phyloP scores from a whole-genome alignment of 2,797 vertebrate species.

The Limosa lapponica region DNA sequence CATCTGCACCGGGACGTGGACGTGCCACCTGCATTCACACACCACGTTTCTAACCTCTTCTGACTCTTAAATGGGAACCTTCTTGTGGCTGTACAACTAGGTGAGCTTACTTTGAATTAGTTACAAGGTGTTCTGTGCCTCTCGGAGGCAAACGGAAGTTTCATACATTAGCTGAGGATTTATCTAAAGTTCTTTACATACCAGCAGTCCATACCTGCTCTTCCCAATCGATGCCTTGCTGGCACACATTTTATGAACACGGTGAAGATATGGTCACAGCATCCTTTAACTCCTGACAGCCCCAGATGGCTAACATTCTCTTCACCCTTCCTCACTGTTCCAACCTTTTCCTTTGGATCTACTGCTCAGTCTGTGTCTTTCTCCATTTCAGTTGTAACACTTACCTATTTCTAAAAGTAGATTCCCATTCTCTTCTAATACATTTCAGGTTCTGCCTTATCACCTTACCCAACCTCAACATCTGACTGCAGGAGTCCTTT shows the following conservation, averaged over 20 bases:
- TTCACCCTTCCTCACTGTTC: not conserved
- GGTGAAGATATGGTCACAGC: not conserved
- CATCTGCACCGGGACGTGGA: not conserved
- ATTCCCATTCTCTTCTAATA: not conserved
- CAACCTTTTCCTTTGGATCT: not conserved
- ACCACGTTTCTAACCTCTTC: not conserved
- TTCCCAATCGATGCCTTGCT: not conserved
- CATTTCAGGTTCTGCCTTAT: not conserved
- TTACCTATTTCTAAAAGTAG: not conserved
- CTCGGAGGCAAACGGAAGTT: not conserved
- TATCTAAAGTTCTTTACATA: not conserved
- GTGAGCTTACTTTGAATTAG: not conserved
- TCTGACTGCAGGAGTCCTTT: not conserved
- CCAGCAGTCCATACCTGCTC: not conserved
- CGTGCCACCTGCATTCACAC: not conserved
- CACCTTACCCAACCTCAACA: not conserved
- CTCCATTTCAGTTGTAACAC: not conserved
- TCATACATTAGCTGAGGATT: not conserved
- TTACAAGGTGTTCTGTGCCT: not conserved
- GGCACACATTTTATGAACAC: not conserved
- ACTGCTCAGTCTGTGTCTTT: not conserved
- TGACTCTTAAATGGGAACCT: not conserved
- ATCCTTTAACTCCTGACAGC: not conserved
- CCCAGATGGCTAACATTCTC: not conserved
- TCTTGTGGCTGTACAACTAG: not conserved